Evolutionary conservation across 1,140 invertebrate species (phyloP), one percentile per base, ranked within the genome.

Genomic region (Leptinotarsa defecta): DNA sequence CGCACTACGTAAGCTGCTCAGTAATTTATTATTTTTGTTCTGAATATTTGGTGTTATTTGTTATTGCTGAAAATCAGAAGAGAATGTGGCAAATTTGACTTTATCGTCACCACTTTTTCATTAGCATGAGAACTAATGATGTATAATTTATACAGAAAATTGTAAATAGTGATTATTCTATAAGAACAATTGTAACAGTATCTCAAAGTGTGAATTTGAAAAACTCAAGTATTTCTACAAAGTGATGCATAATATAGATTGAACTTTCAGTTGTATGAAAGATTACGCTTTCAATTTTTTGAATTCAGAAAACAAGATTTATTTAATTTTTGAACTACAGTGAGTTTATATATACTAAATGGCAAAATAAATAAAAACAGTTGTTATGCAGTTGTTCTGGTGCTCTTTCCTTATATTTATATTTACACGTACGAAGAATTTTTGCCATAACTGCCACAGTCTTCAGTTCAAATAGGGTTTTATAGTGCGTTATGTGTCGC

Each of bases 321-420:
- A 57, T 57, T 57, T 57, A 57, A 57, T 19, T 74, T 74, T 70
- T 74, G 34, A 13, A 62, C 27, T 43, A 24, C 27, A 22, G 43
- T 27, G 27, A 68, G 48, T 69, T 74, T 67, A 64, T 57, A 73
- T 61, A 43, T 43, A 57, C 49, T 68, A 27, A 68, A 68, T 20
- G 63, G 68, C 48, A 24, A 69, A 34, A 68, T 68, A 63, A 17
- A 72, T 63, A 34, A 48, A 71, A 76, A 72, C 24, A 74, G 27
- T 34, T 70, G 68, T 69, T 57, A 17, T 68, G 43, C 68, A 68
- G 61, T 71, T 76, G 63, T 63, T 61, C 74, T 76, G 69, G 74
- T 76, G 74, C 74, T 76, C 74, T 63, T 76, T 48, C 72, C 43
- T 62, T 17, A 71, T 72, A 61, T 74, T 57, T 27, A 19, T 64